Evolutionary conservation across 1,140 invertebrate species (phyloP), one percentile per base, ranked within the genome.

Genomic region (Cotesia glomerata): DNA sequence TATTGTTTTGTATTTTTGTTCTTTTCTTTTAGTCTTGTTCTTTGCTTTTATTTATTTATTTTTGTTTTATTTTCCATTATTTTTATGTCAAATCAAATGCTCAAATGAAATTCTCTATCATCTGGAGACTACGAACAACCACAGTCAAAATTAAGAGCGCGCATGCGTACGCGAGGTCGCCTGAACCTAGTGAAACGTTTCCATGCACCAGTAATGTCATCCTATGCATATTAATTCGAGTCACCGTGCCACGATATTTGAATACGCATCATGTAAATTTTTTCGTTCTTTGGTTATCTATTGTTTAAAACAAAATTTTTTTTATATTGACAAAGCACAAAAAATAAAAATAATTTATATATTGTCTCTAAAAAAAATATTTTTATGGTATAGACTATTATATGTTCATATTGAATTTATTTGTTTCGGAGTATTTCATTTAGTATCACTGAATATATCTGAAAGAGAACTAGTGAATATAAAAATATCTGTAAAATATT

Each of bases 181-280:
- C 26, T 59, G 58, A 51, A 45, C 58, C 34, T 71, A 45, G 8
- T 16, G 45, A 62, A 74, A 71, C 68, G 58, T 74, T 49, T 56
- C 32, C 35, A 54, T 54, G 26, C 39, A 56, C 26, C 54, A 72
- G 70, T 69, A 61, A 72, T 72, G 52, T 72, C 70, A 75, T 77
- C 74, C 76, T 79, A 82, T 83, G 82, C 80, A 83, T 82, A 83
- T 81, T 82, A 82, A 83, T 81, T 75, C 72, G 51, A 74, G 62
- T 74, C 69, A 72, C 77, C 62, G 68, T 62, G 56, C 77, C 75
- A 69, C 71, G 65, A 65, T 69, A 71, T 73, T 79, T 81, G 80
- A 82, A 82, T 81, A 81, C 81, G 79, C 74, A 82, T 82, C 70
- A n/a, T 63, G 72, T 75, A 45, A 45, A 45, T 45, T 45, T 45